Base-by-base conservation (phyloP, 1,140 invertebrate species). In the Plutomurus gul region DNA sequence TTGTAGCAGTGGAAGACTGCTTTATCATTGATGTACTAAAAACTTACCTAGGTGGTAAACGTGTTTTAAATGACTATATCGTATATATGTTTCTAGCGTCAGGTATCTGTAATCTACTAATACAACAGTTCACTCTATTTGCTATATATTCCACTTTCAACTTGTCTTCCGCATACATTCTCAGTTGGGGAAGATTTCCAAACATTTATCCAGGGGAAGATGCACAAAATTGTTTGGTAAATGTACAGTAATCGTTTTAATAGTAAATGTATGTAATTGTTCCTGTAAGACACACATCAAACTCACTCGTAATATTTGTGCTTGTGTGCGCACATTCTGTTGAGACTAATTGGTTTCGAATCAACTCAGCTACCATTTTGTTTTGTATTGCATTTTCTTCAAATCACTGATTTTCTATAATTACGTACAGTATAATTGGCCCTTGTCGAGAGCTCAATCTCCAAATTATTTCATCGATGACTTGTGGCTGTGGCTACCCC, bases 1-100 rank as follows among this genome's bases (percentile, higher is more conserved):
- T 49, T 65, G 56, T 25, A 65, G 56, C 56, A 65, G 56, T 65
- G 56, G 56, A 65, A 65, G 56, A 65, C 56, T 65, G 56, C 56
- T 65, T 47, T 65, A n/a, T n/a, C n/a, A n/a, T 65, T 25, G 27
- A 51, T 51, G 18, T 10, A 51, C 8, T 18, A 51, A 51, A 51
- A 51, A 11, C 11, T 51, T 51, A 10, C 13, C 47, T 51, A 51
- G 13, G 10, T 1, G 11, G 39, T 43, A 43, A n/a, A 43, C 39
- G n/a, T 10, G 39, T 43, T 43, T n/a, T 4, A n/a, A 43, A 43
- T 43, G 10, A 33, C 27, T 65, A 65, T 4, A 16, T 30, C 3
- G 11, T 3, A 27, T 30, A 33, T 27, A 65, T 16, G 30, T 65
- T 1, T 30, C 33, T 25, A 60, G 25, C 27, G n/a, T 33, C n/a